Conservation (phyloP, 2,797 vertebrate species). For the Argyrosomus regius region DNA sequence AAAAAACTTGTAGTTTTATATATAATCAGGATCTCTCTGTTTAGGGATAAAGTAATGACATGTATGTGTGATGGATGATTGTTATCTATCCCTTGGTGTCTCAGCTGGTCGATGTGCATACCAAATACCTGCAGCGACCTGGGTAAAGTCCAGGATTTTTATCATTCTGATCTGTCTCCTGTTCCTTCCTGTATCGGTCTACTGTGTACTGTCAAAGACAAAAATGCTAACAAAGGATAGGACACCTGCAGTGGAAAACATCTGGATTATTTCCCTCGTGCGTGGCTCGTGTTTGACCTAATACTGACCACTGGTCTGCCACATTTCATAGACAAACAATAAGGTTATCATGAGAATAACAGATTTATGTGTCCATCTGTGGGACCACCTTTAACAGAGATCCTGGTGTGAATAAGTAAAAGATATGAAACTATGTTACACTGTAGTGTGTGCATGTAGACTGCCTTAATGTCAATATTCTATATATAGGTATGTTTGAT, state of each 20-base stretch:
- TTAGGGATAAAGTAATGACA: constrained; percentile 22
- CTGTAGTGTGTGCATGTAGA: neutral
- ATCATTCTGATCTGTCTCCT: constrained; percentile 34
- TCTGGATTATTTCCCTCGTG: constrained; percentile 52
- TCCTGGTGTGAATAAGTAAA: neutral
- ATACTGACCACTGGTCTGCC: constrained; percentile 14
- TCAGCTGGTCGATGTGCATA: constrained; percentile 53
- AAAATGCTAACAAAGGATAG: constrained; percentile 35
- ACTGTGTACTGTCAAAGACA: constrained; percentile 30
- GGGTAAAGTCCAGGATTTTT: constrained; percentile 35
- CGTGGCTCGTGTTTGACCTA: constrained; percentile 44
- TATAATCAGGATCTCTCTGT: constrained; percentile 13
- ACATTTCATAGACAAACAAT: constrained; percentile 36
- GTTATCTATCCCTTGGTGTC: constrained; percentile 47
- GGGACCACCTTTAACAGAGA: neutral
- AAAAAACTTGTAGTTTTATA: neutral
- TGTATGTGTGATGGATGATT: constrained; percentile 51
- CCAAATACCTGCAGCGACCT: constrained; percentile 54
- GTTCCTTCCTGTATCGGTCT: constrained; percentile 33
- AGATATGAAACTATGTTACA: neutral
- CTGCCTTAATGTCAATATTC: too few relatives aligned
- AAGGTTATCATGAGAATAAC: constrained; percentile 17
- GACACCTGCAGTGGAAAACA: constrained; percentile 38
- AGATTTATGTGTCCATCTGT: constrained; percentile 1
- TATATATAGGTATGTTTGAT: too few relatives aligned